A percentile compares a stretch with the other conserved stretches of the same genome.
Conservation (phyloP, 2,113 vertebrate genomes). For the Etia nguti region DNA sequence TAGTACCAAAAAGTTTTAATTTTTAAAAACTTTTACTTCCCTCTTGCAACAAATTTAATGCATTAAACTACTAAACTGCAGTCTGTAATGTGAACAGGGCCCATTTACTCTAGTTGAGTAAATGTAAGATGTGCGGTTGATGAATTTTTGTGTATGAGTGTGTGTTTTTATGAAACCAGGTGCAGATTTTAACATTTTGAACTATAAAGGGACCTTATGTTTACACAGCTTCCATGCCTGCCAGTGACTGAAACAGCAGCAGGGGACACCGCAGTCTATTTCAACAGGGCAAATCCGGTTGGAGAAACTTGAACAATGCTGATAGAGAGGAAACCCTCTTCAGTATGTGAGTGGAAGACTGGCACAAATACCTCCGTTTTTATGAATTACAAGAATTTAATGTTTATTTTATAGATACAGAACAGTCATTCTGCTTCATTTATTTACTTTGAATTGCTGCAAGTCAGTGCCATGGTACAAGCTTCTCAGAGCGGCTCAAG, state of each 20-base stretch:
- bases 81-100: background rate
- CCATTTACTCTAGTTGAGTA: background rate
- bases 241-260: background rate
- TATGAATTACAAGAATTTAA: constrained; percentile 74
- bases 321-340: constrained; percentile 17
- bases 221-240: constrained; percentile 33
- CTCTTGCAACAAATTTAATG: background rate
- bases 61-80: background rate
- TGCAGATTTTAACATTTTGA: constrained; percentile 43
- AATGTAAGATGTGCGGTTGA: background rate
- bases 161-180: constrained; percentile 4
- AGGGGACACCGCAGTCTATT: background rate
- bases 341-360: constrained; percentile 40
- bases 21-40: background rate
- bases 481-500: constrained; percentile 67
- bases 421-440: constrained; percentile 73
- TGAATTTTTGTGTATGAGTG: background rate
- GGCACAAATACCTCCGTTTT: constrained; percentile 22
- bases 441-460: constrained; percentile 72
- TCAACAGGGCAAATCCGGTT: constrained; percentile 16
- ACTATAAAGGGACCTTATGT: constrained; percentile 12
- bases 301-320: constrained; percentile 34
- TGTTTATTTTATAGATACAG: constrained; percentile 80
- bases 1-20: background rate
- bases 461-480: constrained; percentile 78